Base-by-base conservation (phyloP, 2,888 invertebrate genomes). In the Calameuta idolon region DNA sequence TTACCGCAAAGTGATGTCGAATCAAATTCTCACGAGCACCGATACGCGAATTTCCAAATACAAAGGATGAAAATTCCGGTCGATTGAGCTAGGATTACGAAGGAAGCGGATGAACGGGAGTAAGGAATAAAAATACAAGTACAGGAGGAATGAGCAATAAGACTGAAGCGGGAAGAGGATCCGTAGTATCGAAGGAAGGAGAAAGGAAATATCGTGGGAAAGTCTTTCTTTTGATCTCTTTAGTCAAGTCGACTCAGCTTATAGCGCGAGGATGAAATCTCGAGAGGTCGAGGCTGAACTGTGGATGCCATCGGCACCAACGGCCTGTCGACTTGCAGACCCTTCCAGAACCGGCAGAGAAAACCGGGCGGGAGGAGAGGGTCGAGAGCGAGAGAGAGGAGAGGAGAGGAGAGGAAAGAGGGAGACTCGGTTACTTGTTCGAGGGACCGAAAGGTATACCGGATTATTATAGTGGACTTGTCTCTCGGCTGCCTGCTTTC, bases 281-380 rank as follows among this genome's bases (percentile, higher is more conserved):
- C 77, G 80, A 73, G 79, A 83, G 81, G 82, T 80, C 77, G 82
- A 82, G 79, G 81, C 79, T 79, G 78, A 81, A 84, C 84, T 83
- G 84, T 84, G 84, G 83, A 84, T 81, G 83, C 81, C 77, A 82
- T 80, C 81, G 77, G 76, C 79, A 78, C 80, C 79, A 80, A 79
- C 69, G 68, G 75, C 69, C 74, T 77, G 79, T 79, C 78, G 83
- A 81, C 81, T 81, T 81, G 81, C 77, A 78, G 78, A 79, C 77
- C 78, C 74, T 77, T 80, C 55, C 55, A 55, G 68, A 4, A 40
- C 74, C 75, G 77, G 80, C 55, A 78, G 79, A 75, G 80, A 55
- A 55, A 55, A 23, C 69, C 34, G 4, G 34, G 69, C 74, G 78
- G 78, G 77, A 80, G 74, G 75, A 55, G 55, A 23, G 55, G 23